phyloP scores from a whole-genome alignment of 1,140 invertebrate species.

The Drosophila orosa region DNA sequence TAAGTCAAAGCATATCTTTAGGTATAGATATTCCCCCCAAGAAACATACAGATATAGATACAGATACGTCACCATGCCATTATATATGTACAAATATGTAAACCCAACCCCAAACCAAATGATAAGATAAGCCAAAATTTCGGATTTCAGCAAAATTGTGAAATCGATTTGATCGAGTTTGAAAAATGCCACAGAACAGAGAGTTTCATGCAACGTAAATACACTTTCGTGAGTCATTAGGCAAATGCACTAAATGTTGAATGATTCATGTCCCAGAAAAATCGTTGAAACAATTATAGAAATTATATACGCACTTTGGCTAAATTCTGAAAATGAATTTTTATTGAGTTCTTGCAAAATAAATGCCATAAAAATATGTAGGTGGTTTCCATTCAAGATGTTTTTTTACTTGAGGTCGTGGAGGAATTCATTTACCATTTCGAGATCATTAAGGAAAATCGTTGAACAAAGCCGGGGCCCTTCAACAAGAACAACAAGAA shows the following conservation, averaged over 20 bases:
- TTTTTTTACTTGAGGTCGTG: slow-evolving; percentile 6
- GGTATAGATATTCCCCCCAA: slow-evolving; percentile 27
- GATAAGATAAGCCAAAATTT: slow-evolving; percentile 63
- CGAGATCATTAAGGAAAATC: slow-evolving; percentile 45
- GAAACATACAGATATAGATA: not conserved
- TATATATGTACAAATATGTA: slow-evolving; percentile 1
- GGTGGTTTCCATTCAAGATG: slow-evolving; percentile 35
- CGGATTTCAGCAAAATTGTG: slow-evolving; percentile 15
- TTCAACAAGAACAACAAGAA: slow-evolving; percentile 19
- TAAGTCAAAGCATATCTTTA: slow-evolving; percentile 12
- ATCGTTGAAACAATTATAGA: slow-evolving; percentile 3
- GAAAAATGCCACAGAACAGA: not conserved
- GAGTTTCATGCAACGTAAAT: no score
- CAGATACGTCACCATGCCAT: slow-evolving; percentile 22
- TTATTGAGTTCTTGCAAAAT: slow-evolving; percentile 27
- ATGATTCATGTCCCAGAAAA: slow-evolving; percentile 13
- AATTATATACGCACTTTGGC: slow-evolving; percentile 1
- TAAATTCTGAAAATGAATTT: slow-evolving; percentile 10
- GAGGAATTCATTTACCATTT: slow-evolving; percentile 46
- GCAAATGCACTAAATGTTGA: not conserved
- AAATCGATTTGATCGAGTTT: slow-evolving; percentile 15
- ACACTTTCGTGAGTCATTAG: not conserved
- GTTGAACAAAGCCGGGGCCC: slow-evolving; percentile 13
- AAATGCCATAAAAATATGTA: slow-evolving; percentile 38
- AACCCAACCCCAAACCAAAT: slow-evolving; percentile 19